Evolutionary conservation across 2,888 invertebrate genomes (phyloP), one percentile per base, ranked within the genome.

Genomic region (Polydrusus pterygomalis): DNA sequence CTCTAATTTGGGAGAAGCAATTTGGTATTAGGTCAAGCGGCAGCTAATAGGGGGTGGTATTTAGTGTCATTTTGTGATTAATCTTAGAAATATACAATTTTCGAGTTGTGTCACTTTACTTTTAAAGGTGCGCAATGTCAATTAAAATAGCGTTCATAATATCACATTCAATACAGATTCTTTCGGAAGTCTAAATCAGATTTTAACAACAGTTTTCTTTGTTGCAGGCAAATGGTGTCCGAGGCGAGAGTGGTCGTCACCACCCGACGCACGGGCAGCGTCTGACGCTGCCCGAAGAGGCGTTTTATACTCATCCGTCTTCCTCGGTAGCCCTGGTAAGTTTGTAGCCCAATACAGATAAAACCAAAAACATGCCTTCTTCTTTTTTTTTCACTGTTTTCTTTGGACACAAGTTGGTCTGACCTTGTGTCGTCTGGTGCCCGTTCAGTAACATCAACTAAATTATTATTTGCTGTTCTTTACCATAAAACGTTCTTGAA

Each of bases 171-270:
- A 25, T 5, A 25, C 25, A 1, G 25, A 25, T 25, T 5, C 1
- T 25, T 25, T 25, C 25, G 1, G 1, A n/a, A 25, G 25, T 25
- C 25, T 25, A 25, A 25, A 3, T 25, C 25, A n/a, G 0, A n/a
- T 43, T n/a, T 43, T n/a, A 43, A 43, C 10, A 13, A n/a, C 1
- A 13, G 6, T 63, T 79, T 79, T 81, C 84, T 84, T 83, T 85
- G 83, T 92, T 92, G 11, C 91, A 96, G 96, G 95, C 89, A 96
- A 96, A 92, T 96, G 96, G 96, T 96, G 96, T 91, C 93, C 93
- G 86, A 92, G 95, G 89, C 93, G 96, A 89, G 96, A 96, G 89
- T 96, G 96, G 96, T 95, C 84, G 72, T 84, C 85, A 79, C 84
- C 85, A 77, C 83, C 85, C 83, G 95, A 96, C 88, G 94, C 95